Conservation (phyloP, 2,797 vertebrate species). For the Emys orbicularis region DNA sequence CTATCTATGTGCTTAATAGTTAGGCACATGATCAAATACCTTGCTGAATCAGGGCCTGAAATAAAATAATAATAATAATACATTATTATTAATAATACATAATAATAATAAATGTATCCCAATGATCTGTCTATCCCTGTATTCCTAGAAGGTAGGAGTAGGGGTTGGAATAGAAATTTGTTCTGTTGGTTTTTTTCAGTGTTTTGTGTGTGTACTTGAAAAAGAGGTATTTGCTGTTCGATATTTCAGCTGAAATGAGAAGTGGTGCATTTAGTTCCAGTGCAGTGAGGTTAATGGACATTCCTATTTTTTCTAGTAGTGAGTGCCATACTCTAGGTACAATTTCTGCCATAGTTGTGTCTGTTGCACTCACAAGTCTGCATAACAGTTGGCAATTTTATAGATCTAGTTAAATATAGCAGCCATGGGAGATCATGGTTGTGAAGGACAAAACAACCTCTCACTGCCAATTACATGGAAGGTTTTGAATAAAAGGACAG, state of each 20-base stretch:
- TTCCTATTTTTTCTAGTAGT: background rate
- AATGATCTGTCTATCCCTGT: background rate
- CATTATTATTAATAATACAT: too few species aligned
- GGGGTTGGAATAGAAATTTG: background rate
- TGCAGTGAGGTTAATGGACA: background rate
- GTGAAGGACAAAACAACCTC: background rate
- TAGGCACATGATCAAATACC: background rate
- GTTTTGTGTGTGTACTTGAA: background rate
- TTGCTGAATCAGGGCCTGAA: background rate
- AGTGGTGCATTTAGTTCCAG: background rate
- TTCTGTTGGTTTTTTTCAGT: background rate
- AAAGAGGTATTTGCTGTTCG: background rate
- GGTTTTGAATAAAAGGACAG: background rate
- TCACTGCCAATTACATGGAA: background rate
- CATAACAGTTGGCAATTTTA: background rate
- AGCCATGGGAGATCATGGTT: background rate
- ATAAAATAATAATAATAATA: background rate
- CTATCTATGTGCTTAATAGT: background rate
- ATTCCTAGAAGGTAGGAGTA: background rate
- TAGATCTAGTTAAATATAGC: background rate
- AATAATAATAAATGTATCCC: background rate
- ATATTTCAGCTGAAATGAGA: background rate
- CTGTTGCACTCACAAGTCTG: background rate
- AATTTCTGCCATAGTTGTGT: background rate
- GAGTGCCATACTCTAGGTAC: background rate